Percentiles rank a stretch among this genome's conserved stretches.
phyloP scores from a whole-genome alignment of 2,888 invertebrate genomes.

The Sycophila texana region DNA sequence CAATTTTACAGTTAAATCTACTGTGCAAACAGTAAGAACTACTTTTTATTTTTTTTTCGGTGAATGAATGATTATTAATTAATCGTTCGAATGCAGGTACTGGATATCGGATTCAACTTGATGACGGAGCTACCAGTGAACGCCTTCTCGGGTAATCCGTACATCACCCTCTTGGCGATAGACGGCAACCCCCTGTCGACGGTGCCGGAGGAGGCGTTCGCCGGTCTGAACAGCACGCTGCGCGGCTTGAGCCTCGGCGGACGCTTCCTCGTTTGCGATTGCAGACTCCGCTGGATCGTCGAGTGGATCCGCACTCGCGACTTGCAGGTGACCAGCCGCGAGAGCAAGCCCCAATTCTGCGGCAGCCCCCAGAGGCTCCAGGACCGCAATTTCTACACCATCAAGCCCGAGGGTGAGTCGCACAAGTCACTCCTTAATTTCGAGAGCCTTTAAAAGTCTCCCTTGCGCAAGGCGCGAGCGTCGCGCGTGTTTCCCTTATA shows the following conservation, averaged over 20 bases:
- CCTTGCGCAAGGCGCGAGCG: neutral
- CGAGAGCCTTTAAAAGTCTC: neutral
- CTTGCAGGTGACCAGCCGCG: conserved; percentile 93
- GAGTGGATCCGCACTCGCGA: conserved; percentile 93
- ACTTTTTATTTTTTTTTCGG: no score
- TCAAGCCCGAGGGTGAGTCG: conserved; percentile 83
- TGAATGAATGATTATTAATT: no score
- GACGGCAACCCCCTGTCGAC: conserved; percentile 94
- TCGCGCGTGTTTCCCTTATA: no score
- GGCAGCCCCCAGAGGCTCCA: conserved; percentile 88
- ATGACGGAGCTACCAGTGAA: conserved; percentile 87
- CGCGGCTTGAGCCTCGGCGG: conserved; percentile 92
- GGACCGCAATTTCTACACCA: conserved; percentile 90
- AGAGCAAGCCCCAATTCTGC: conserved; percentile 94
- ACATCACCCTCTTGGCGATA: conserved; percentile 90
- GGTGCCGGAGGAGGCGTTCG: conserved; percentile 87
- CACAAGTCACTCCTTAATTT: neutral
- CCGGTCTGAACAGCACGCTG: conserved; percentile 87
- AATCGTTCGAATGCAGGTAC: conserved; percentile 77
- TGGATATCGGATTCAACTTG: conserved; percentile 95
- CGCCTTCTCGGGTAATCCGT: conserved; percentile 88
- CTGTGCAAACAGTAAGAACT: no score
- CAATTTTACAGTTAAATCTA: no score
- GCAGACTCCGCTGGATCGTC: conserved; percentile 90
- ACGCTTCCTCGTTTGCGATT: conserved; percentile 91